phyloP scores from a whole-genome alignment of 2,797 vertebrate genomes.

The Crocidura indochinensis region DNA sequence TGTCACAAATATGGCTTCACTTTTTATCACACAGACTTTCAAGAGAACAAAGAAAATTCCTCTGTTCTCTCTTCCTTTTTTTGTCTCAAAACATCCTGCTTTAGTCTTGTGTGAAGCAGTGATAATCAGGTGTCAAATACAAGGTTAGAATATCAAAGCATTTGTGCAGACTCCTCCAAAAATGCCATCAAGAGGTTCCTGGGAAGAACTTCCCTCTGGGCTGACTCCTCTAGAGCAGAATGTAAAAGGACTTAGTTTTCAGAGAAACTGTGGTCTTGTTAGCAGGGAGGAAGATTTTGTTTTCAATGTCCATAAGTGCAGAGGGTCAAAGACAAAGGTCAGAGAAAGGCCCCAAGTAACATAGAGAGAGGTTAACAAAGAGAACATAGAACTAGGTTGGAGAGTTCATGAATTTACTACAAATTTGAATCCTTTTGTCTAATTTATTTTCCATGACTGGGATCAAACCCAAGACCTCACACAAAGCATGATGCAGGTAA shows the following conservation, averaged over 20 bases:
- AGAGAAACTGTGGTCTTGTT: conserved; percentile 41
- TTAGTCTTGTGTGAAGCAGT: conserved; percentile 49
- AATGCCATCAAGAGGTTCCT: not conserved
- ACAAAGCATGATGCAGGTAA: not conserved
- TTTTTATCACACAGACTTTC: conserved; percentile 47
- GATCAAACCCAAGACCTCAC: not conserved
- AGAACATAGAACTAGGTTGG: not conserved
- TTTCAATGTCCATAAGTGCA: conserved; percentile 60
- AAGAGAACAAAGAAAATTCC: conserved; percentile 58
- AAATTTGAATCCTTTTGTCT: not conserved
- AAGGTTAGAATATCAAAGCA: conserved; percentile 55
- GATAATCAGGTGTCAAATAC: conserved; percentile 38
- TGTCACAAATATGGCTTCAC: conserved; percentile 30
- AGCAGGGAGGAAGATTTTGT: conserved; percentile 34
- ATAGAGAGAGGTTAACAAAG: conserved; percentile 29
- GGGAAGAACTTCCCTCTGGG: not conserved
- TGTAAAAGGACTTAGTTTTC: not conserved
- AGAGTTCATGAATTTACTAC: conserved; percentile 6
- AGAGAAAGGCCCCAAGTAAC: conserved; percentile 33
- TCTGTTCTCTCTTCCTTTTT: conserved; percentile 13
- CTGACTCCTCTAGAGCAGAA: conserved; percentile 26
- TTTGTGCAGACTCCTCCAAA: conserved; percentile 29
- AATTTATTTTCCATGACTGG: not conserved
- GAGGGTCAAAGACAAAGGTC: conserved; percentile 63
- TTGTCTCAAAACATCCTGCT: conserved; percentile 57